Evolutionary conservation across 2,888 invertebrate genomes (phyloP), one percentile per base, ranked within the genome.

Genomic region (Zygogramma bicolorata): DNA sequence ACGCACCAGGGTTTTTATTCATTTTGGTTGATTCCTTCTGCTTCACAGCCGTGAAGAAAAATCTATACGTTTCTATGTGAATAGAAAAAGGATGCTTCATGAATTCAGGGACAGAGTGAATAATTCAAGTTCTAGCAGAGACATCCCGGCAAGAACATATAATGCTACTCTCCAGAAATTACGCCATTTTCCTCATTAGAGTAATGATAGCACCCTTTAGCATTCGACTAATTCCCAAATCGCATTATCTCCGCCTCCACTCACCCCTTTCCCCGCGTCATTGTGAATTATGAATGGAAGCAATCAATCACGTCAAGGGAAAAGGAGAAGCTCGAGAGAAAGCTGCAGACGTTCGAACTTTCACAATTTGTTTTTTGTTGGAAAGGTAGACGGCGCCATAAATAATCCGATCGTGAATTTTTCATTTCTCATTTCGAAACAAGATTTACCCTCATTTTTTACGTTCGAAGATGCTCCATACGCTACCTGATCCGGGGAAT

Each of bases 341-440:
- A 15, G 22, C 22, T 25, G 53, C 71, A 68, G 27, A 66, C 68
- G 68, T 22, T 61, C 38, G 34, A 61, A 61, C 31, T 66, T 71
- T 53, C 67, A 71, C 71, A 67, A 71, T 71, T 71, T 71, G 67
- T 71, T 71, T 71, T 71, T 71, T 71, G 71, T 71, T 63, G 59
- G 68, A 59, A 63, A 71, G 65, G 67, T 68, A 68, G 71, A 71
- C 71, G 60, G 40, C 63, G 49, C 68, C 65, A 71, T 71, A 71
- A 71, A 71, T 71, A 71, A 71, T 65, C 59, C 68, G 53, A 71
- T 71, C 67, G 68, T 71, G 67, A 71, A 68, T 71, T 71, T 68
- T 71, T 71, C 68, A 71, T 68, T 71, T 71, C 65, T 71, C 71
- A 68, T 71, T 68, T 63, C 63, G 63, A 62, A 68, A 65, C 71